Conservation (phyloP, 2,797 vertebrate genomes). For the Yasuhikotakia modesta region DNA sequence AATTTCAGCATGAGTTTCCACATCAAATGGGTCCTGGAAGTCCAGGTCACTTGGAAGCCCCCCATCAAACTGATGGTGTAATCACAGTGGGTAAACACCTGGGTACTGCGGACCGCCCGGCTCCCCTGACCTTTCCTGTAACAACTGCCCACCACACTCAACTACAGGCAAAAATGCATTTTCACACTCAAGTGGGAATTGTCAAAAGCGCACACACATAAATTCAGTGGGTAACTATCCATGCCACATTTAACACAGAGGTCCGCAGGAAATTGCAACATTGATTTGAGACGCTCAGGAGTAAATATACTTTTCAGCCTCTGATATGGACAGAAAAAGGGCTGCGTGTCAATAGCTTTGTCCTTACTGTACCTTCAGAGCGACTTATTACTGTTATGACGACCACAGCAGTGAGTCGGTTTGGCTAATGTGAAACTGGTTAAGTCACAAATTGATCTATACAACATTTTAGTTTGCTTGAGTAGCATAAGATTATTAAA, state of each 20-base stretch:
- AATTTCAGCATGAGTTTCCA: constrained; percentile 75
- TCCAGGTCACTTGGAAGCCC: constrained; percentile 78
- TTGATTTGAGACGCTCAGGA: background rate
- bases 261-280: constrained; percentile 14
- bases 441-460: background rate
- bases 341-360: background rate
- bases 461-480: background rate
- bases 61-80: constrained; percentile 77
- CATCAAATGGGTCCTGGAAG: constrained; percentile 80
- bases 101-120: constrained; percentile 80
- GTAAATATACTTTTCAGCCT: constrained; percentile 30
- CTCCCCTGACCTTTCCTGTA: constrained; percentile 73
- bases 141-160: constrained; percentile 72
- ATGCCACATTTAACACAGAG: constrained; percentile 23
- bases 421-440: background rate
- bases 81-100: constrained; percentile 76
- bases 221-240: background rate
- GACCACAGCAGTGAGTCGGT: background rate
- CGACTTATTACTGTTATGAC: background rate
- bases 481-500: background rate
- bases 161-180: constrained; percentile 65
- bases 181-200: constrained; percentile 14
- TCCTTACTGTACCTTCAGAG: background rate
- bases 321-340: constrained; percentile 5
- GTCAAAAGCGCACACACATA: constrained; percentile 11